These are phyloP conservation scores for Penaeus indicus DNA, from an alignment of 1,140 invertebrate species.

Conservation along the genomic window DNA sequence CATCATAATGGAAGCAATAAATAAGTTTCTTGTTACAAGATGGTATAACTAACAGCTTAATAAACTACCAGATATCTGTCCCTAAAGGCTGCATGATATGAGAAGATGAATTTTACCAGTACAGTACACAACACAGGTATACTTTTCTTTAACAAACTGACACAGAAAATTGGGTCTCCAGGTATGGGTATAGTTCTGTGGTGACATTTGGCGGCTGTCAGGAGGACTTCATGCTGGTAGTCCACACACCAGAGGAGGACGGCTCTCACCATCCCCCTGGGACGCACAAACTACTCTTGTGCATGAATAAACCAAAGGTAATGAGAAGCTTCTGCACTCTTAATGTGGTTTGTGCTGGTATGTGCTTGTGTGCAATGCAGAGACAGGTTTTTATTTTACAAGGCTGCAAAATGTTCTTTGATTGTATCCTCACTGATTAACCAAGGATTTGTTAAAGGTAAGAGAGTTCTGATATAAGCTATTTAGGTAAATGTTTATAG, in stretches of 20 bases:
- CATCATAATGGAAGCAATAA: background rate
- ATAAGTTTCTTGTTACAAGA: background rate
- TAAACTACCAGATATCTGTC: background rate
- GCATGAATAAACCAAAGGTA: conserved; percentile 91
- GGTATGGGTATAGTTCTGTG: conserved; percentile 88
- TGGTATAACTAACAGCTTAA: conserved; percentile 1
- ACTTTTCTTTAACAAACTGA: conserved; percentile 26
- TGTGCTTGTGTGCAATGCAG: too few species aligned
- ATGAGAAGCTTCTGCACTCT: conserved; percentile 23
- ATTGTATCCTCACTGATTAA: too few species aligned
- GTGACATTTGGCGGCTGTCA: conserved; percentile 94
- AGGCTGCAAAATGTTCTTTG: too few species aligned
- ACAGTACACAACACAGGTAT: background rate
- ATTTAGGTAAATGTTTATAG: too few species aligned
- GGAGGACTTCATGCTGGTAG: conserved; percentile 96
- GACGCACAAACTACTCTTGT: conserved; percentile 90
- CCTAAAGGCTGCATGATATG: background rate
- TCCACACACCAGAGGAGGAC: conserved; percentile 78
- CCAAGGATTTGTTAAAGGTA: too few species aligned
- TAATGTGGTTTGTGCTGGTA: too few species aligned
- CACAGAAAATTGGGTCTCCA: conserved; percentile 65
- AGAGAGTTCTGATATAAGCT: too few species aligned
- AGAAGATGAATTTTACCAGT: background rate
- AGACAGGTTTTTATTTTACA: too few species aligned
- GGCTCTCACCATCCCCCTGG: conserved; percentile 72